Conservation (phyloP, 2,888 invertebrate genomes). For the Andrena fulva region DNA sequence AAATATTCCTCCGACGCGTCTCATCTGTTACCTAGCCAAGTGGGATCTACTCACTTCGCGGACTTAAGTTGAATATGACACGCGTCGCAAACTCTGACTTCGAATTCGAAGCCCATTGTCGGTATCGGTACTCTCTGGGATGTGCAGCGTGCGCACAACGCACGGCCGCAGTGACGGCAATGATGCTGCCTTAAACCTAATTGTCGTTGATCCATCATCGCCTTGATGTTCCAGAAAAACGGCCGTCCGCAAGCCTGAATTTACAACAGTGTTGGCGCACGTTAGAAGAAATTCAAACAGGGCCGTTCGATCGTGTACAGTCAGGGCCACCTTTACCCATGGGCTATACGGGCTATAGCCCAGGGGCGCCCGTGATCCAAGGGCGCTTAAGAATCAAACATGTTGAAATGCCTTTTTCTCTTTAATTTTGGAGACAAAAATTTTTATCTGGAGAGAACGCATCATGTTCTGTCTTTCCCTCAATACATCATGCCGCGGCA, state of each 20-base stretch:
- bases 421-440: too few relatives aligned
- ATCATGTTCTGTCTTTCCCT: too few relatives aligned
- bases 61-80: constrained; percentile 94
- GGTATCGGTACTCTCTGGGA: constrained; percentile 95
- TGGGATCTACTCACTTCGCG: constrained; percentile 90
- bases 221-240: constrained; percentile 99
- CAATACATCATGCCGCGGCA: too few relatives aligned
- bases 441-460: too few relatives aligned
- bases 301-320: background rate
- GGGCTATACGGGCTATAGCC: too few relatives aligned
- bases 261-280: background rate
- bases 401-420: too few relatives aligned
- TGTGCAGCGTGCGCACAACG: constrained; percentile 97
- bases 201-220: constrained; percentile 99
- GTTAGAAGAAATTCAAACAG: background rate
- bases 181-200: constrained; percentile 96
- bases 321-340: too few relatives aligned
- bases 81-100: constrained; percentile 97
- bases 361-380: too few relatives aligned
- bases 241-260: constrained; percentile 95
- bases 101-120: constrained; percentile 98
- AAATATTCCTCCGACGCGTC: background rate
- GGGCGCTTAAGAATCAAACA: too few relatives aligned
- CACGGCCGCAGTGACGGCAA: constrained; percentile 97
- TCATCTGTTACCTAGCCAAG: background rate